Evolutionary conservation across 2,113 vertebrate genomes (phyloP), one percentile per base, ranked within the genome.

Genomic region (Boleophthalmus pectinirostris): DNA sequence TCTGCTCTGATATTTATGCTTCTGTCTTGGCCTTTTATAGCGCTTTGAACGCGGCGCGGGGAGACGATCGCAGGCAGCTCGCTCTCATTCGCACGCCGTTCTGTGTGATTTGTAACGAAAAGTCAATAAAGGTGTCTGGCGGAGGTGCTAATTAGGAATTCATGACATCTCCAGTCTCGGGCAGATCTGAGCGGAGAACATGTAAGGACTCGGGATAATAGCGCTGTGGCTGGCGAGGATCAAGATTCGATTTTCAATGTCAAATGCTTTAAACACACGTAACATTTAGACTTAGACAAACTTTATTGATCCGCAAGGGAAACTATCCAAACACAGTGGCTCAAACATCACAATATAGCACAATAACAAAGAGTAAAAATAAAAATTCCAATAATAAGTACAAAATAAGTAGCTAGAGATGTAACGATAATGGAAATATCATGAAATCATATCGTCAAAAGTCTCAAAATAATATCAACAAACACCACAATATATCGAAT

Each of bases 51-150:
- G 78, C 64, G 68, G 46, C 49, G 70, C 66, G 25, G 20, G 21
- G 68, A 75, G 66, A 84, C 29, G 51, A 84, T 57, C 60, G 51
- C 15, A 69, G 29, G 21, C 67, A 73, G 75, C 79, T 72, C 57
- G 67, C 24, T 16, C n/a, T 63, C 57, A 63, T 70, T 83, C 72
- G 65, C 73, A 76, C 73, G 72, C 23, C 74, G 65, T 81, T 84
- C 70, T 66, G 45, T 75, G 45, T 78, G 77, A 83, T 86, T 86
- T 86, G 75, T 71, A 84, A 81, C 69, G 54, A 66, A 74, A 85
- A 80, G 75, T 90, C 88, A 75, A 84, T 87, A 84, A 84, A 78
- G 61, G 73, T 80, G 81, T 87, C 88, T 87, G 80, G 73, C 78
- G 64, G 73, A 72, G 13, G 76, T 77, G 78, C 80, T 89, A 90